Evolutionary conservation across 2,888 invertebrate genomes (phyloP), one percentile per base, ranked within the genome.

Genomic region (Cheilosia variabilis): DNA sequence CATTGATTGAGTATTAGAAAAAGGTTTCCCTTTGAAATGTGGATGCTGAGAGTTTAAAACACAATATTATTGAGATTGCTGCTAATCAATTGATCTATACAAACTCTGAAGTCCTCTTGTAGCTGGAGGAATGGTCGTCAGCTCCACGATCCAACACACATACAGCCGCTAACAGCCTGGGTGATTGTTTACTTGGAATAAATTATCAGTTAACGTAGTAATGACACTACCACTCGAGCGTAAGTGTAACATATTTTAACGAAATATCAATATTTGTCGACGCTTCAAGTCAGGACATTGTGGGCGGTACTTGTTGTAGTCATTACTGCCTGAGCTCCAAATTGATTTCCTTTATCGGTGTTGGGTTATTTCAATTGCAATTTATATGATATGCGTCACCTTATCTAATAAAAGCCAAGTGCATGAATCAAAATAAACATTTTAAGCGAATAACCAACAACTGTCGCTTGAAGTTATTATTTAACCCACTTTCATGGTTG

Each of bases 251-350:
- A 19, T 43, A 10, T 68, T 53, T 4, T 13, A 31, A 62, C 37
- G 24, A 41, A 53, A 55, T 62, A 47, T 71, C 34, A 62, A 77
- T 71, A 69, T 77, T 77, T 77, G 45, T 13, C 43, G 15, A 52
- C 17, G 2, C 7, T 2, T 37, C n/a, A 17, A 2, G 17, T 1
- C 45, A 9, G 45, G 17, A 47, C 17, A 47, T 47, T 17, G 9
- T 6, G n/a, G n/a, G 17, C 17, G 17, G 7, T n/a, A 31, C 9
- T 31, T 31, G 31, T 31, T 5, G 6, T n/a, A 47, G 45, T 9
- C 17, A 3, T 45, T 45, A 2, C 9, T 45, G 45, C 7, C 17
- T 6, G 17, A 45, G n/a, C 2, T n/a, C 9, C 3, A 17, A 17
- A 6, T 47, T n/a, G 17, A 17, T 7, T 47, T n/a, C 17, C 45